These are phyloP conservation scores for Chionis minor DNA, from an alignment of 2,113 vertebrate genomes.

Conservation along the genomic window DNA sequence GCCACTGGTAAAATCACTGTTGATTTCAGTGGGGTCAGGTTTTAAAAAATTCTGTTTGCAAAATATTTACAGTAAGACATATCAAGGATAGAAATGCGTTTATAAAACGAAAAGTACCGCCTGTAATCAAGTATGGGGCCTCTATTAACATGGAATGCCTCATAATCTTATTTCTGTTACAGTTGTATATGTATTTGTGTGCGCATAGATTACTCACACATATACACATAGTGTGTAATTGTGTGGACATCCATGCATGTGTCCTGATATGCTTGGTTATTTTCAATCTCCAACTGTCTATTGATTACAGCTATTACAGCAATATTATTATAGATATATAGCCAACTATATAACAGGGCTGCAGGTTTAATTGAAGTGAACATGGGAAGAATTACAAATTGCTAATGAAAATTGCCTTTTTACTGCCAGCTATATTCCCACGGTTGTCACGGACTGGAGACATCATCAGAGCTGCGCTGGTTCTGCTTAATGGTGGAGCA, in stretches of 20 bases:
- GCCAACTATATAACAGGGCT: neutral
- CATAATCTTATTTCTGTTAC: neutral
- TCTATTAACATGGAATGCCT: neutral
- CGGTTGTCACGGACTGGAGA: neutral
- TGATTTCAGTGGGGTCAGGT: neutral
- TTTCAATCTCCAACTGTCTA: neutral
- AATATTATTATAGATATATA: slow-evolving; percentile 13
- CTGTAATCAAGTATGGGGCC: neutral
- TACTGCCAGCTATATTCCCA: neutral
- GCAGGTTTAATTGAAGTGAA: slow-evolving; percentile 36
- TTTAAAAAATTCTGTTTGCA: neutral
- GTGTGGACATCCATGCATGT: neutral
- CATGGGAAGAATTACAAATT: slow-evolving; percentile 18
- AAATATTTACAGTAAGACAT: neutral
- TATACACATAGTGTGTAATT: neutral
- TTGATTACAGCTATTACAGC: slow-evolving; percentile 10
- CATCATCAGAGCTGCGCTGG: neutral
- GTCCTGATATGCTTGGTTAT: neutral
- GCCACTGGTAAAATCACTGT: neutral
- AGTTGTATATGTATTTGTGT: neutral
- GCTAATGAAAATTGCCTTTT: slow-evolving; percentile 38
- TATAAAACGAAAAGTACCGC: neutral
- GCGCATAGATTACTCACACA: neutral
- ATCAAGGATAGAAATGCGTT: neutral
- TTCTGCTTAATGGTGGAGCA: neutral